Evolutionary conservation across 2,888 invertebrate species (phyloP), one percentile per base, ranked within the genome.

Genomic region (Harmothoe impar): DNA sequence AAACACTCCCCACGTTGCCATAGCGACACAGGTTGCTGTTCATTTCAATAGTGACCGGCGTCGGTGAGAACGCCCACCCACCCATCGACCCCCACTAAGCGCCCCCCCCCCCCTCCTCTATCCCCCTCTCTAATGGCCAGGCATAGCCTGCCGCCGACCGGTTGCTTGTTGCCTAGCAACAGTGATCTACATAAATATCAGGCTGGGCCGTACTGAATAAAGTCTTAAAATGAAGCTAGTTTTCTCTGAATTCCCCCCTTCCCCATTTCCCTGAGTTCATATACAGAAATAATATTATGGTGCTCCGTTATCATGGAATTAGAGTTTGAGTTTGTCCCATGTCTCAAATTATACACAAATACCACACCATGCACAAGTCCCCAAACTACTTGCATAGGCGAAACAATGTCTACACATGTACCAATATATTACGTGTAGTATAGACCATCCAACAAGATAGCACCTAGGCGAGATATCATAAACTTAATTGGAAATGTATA

Each of bases 161-260:
- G 10, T 86, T 86, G 86, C 25, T 23, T 7, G 86, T 86, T 86
- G 86, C 86, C 56, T 86, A 56, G 86, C 86, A 86, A 86, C 86
- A 52, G 25, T 54, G 54, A 86, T 86, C 86, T 86, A 86, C 86
- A 86, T 86, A 86, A 86, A 86, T 86, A 86, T 86, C 86, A 54
- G 23, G 5, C 86, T 43, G 23, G 17, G 51, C 10, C 25, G 52
- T 17, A 25, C 54, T 15, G 86, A 86, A 54, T 29, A 86, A 86
- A 52, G 56, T 25, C 33, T 17, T 52, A 54, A 86, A 86, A 86
- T 86, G 86, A 86, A 29, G 54, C 86, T 56, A 86, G 10, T 86
- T 86, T 43, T n/a, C 12, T 43, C 35, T 25, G 33, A 81, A 35
- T 23, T 81, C 23, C 33, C 77, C 31, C 3, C 77, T n/a, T 25